Evolutionary conservation across 2,888 invertebrate genomes (phyloP), one percentile per base, ranked within the genome.

Genomic region (Eurytoma californica): DNA sequence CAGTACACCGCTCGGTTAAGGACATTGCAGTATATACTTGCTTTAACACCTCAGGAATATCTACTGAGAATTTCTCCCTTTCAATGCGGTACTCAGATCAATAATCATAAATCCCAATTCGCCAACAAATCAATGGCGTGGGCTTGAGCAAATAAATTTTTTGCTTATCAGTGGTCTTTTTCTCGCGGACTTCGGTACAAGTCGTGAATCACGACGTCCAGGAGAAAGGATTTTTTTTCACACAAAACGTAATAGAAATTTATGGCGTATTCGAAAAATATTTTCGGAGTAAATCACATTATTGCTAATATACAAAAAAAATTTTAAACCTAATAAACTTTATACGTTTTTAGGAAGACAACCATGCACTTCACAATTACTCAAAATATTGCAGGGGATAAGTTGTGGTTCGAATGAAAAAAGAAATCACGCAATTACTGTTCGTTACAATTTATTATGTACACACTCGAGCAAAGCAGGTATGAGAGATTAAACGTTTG

Each of bases 81-180:
- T 76, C 79, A 57, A 80, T 74, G 57, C 74, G 73, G 74, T 74
- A 65, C 77, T 49, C 74, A 55, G 78, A 79, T 79, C 79, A 79
- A 79, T 79, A 79, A 81, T 77, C 73, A 74, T 81, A 81, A 81
- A 79, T 81, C 73, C 53, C 18, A 55, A 49, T 60, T 60, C 63
- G 70, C 74, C 63, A 77, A 79, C 77, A 81, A 79, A 79, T 79
- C 79, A 69, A 24, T 49, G 69, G 51, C 24, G 61, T 16, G 72
- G 69, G 72, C 69, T 77, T 53, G 79, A 61, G 72, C 72, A 69
- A 81, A 81, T 81, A 81, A 81, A 79, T 81, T 77, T 70, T 77
- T 79, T 69, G 79, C 81, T 81, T 81, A 81, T 81, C 81, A 78
- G 81, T 77, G 57, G 81, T 66, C 79, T 77, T 79, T 81, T 39